A percentile compares a stretch with the other conserved stretches of the same genome.
Conservation (phyloP, 2,888 invertebrate species). For the Eilema griseolum region DNA sequence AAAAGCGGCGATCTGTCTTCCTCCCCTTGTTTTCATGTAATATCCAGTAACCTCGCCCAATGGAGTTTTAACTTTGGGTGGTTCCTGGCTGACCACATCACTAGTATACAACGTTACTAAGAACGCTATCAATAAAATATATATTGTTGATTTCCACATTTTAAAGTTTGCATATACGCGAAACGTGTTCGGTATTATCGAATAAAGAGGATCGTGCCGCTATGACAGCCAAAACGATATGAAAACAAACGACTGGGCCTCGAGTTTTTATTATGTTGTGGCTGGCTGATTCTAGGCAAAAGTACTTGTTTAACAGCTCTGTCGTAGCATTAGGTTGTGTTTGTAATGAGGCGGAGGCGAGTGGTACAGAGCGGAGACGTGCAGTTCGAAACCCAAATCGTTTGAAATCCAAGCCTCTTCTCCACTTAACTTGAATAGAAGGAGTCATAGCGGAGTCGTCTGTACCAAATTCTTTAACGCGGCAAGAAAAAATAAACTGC, state of each 20-base stretch:
- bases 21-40: conserved; percentile 84
- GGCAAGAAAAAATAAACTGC: too few relatives aligned
- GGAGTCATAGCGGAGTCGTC: too few relatives aligned
- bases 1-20: conserved; percentile 87
- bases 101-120: conserved; percentile 36
- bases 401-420: background rate
- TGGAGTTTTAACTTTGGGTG: conserved; percentile 68
- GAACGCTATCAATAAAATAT: conserved; percentile 28
- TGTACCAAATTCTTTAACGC: too few relatives aligned
- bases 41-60: conserved; percentile 86
- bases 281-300: conserved; percentile 33
- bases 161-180: conserved; percentile 24
- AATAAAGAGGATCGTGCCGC: conserved; percentile 53
- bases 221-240: conserved; percentile 63
- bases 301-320: conserved; percentile 3
- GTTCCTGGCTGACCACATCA: conserved; percentile 54
- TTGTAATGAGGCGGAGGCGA: background rate
- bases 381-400: background rate
- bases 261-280: conserved; percentile 63
- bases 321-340: conserved; percentile 2
- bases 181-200: conserved; percentile 54
- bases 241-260: conserved; percentile 57
- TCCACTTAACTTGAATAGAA: background rate
- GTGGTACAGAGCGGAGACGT: background rate
- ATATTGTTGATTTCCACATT: conserved; percentile 28